phyloP scores from a whole-genome alignment of 30 jellyfish, hydroid and myxozoan genomes.

The Cassiopea xamachana region DNA sequence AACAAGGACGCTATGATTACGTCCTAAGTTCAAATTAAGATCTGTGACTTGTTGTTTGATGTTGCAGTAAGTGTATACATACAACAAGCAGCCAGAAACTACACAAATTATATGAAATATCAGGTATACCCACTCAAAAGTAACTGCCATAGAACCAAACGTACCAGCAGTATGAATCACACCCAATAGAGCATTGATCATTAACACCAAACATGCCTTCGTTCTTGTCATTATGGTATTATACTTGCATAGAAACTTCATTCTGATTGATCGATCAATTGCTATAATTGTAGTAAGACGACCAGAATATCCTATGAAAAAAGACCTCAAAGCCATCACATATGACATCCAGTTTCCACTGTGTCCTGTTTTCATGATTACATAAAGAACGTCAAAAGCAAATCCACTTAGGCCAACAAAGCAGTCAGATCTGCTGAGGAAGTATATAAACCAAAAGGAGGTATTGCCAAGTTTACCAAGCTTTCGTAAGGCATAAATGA shows the following conservation, averaged over 20 bases:
- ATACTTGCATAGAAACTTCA: neutral
- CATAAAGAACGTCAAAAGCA: neutral
- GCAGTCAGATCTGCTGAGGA: constrained; percentile 32
- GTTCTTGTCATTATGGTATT: neutral
- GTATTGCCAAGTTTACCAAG: constrained; percentile 9
- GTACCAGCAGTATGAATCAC: neutral
- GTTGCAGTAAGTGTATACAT: neutral
- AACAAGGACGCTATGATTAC: neutral
- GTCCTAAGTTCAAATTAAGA: neutral
- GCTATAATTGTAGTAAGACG: constrained; percentile 12
- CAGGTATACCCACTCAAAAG: neutral
- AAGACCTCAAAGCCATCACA: neutral
- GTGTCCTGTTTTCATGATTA: neutral
- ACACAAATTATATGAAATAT: neutral
- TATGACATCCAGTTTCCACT: neutral
- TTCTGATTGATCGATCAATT: constrained; percentile 12
- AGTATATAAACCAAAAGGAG: constrained; percentile 21
- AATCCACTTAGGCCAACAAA: constrained; percentile 32
- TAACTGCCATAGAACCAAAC: neutral
- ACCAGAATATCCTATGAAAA: neutral
- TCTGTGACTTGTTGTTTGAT: neutral
- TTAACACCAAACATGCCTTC: neutral
- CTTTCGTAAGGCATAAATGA: constrained; percentile 25
- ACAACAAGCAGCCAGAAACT: neutral
- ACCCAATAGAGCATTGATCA: neutral